Evolutionary conservation across 2,888 invertebrate species (phyloP).

Genomic region (Scaptomyza reducta): DNA sequence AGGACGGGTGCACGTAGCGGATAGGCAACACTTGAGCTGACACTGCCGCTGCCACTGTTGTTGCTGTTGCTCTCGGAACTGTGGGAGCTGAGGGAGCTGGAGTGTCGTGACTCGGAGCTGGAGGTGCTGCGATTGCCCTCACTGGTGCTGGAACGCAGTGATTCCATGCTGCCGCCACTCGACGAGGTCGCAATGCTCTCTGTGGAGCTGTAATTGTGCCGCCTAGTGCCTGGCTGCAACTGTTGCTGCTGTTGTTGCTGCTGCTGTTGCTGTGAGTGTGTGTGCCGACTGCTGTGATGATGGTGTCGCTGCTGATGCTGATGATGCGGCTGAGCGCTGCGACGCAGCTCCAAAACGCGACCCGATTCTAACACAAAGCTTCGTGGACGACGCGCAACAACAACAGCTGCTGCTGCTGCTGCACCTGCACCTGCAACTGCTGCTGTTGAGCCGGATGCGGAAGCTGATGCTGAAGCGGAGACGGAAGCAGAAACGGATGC

Average conservation of each 20-base stretch:
- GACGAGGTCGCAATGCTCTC: constrained; percentile 95
- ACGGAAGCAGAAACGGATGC: constrained; percentile 54
- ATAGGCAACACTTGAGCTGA: constrained; percentile 85
- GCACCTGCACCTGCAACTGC: constrained; percentile 38
- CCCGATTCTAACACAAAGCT: constrained; percentile 87
- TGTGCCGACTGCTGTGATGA: constrained; percentile 64
- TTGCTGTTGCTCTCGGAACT: constrained; percentile 89
- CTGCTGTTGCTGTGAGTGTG: constrained; percentile 75
- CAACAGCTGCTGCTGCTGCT: constrained; percentile 84
- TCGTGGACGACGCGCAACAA: constrained; percentile 85
- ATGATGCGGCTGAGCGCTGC: constrained; percentile 84
- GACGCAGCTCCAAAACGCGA: constrained; percentile 90
- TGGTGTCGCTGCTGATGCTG: constrained; percentile 56
- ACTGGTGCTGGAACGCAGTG: constrained; percentile 93
- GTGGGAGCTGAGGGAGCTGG: constrained; percentile 93
- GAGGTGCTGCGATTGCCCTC: constrained; percentile 94
- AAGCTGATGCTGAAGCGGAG: constrained; percentile 41
- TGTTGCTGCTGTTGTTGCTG: constrained; percentile 51
- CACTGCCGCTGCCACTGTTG: constrained; percentile 64
- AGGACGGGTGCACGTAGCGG: constrained; percentile 88
- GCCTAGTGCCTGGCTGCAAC: constrained; percentile 4
- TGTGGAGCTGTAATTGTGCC: constrained; percentile 86
- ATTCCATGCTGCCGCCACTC: constrained; percentile 95
- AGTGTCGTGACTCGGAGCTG: constrained; percentile 93
- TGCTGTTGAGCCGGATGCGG: constrained; percentile 34